phyloP scores from a whole-genome alignment of 1,140 invertebrate genomes.

The Drosophila serrata region DNA sequence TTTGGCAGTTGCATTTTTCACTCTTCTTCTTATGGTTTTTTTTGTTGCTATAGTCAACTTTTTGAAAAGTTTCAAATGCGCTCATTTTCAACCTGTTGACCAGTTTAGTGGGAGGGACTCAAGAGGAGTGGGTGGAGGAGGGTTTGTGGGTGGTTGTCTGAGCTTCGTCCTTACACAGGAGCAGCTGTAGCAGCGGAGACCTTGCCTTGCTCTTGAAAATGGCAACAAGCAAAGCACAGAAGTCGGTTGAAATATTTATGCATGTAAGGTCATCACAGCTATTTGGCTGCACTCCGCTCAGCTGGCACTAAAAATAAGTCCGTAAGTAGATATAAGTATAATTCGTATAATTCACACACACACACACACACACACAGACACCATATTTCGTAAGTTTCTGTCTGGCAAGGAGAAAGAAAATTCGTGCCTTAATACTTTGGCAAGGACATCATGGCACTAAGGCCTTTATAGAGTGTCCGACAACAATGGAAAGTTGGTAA shows the following conservation, averaged over 20 bases:
- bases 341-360: slow-evolving; percentile 22
- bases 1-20: neutral
- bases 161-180: slow-evolving; percentile 62
- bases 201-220: slow-evolving; percentile 79
- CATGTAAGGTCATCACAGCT: slow-evolving; percentile 75
- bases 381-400: slow-evolving; percentile 14
- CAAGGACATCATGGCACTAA: slow-evolving; percentile 55
- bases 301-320: slow-evolving; percentile 71
- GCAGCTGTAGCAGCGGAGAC: slow-evolving; percentile 37
- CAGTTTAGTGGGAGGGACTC: slow-evolving; percentile 7
- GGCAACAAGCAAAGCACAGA: slow-evolving; percentile 63
- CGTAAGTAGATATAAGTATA: slow-evolving; percentile 42
- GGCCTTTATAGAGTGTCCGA: slow-evolving; percentile 34
- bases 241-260: slow-evolving; percentile 77
- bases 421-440: slow-evolving; percentile 62
- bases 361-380: neutral
- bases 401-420: slow-evolving; percentile 39
- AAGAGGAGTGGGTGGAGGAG: neutral
- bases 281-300: slow-evolving; percentile 68
- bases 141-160: neutral
- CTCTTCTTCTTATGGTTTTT: neutral
- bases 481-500: slow-evolving; percentile 55
- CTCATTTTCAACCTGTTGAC: slow-evolving; percentile 72
- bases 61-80: slow-evolving; percentile 36
- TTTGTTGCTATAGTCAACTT: slow-evolving; percentile 38